Conservation (phyloP, 64 coral and sea anemone genomes). For the Anthopleura sola region DNA sequence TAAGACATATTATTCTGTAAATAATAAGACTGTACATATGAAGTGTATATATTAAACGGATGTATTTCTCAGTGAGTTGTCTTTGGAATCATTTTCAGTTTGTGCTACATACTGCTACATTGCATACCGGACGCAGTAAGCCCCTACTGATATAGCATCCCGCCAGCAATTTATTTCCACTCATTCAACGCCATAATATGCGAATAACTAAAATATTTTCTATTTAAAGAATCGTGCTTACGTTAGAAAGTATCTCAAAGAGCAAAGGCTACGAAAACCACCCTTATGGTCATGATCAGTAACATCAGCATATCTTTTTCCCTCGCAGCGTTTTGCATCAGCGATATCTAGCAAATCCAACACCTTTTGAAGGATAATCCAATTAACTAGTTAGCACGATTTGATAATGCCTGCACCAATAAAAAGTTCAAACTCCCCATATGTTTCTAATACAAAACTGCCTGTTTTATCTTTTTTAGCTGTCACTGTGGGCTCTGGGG, state of each 20-base stretch:
- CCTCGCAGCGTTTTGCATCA: neutral
- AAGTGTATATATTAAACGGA: too few species aligned
- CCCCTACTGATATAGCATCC: neutral
- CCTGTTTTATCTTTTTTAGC: slow-evolving; percentile 23
- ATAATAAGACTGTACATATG: neutral
- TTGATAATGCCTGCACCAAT: neutral
- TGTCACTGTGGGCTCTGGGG: slow-evolving; percentile 40
- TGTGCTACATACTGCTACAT: neutral
- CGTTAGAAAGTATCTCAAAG: neutral
- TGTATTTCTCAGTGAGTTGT: too few species aligned
- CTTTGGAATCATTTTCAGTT: neutral
- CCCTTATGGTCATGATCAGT: neutral
- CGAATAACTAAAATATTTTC: neutral
- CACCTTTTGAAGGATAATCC: neutral
- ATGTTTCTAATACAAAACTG: neutral
- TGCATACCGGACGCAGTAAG: too few species aligned
- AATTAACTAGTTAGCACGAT: neutral
- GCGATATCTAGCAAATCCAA: neutral
- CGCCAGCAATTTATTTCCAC: neutral
- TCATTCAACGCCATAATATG: slow-evolving; percentile 1
- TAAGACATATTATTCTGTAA: neutral
- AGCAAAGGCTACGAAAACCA: neutral
- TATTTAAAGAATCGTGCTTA: neutral
- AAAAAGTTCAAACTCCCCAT: neutral
- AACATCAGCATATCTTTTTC: neutral